phyloP scores from a whole-genome alignment of 2,113 vertebrate genomes.

The Nicator chloris region DNA sequence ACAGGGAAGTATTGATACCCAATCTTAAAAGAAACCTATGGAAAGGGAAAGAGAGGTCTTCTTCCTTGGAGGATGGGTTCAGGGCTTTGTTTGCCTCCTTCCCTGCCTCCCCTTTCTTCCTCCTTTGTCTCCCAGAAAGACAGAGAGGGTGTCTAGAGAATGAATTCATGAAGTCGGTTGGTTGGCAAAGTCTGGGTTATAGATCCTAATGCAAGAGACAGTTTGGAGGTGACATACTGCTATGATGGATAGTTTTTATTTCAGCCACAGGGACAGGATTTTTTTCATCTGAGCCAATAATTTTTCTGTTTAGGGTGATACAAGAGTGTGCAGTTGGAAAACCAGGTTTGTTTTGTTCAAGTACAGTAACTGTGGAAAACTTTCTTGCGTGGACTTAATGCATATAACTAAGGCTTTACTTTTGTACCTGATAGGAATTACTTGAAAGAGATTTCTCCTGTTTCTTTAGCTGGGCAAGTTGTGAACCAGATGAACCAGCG shows the following conservation, averaged over 20 bases:
- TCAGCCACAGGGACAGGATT: not conserved
- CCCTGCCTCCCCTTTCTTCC: not conserved
- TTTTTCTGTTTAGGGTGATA: not conserved
- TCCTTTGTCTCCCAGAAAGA: not conserved
- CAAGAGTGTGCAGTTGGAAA: accelerated
- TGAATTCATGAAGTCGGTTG: accelerated
- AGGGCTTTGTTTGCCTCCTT: not conserved
- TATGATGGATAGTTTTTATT: not conserved
- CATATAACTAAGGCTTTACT: not conserved
- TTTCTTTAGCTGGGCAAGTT: constrained; percentile 86
- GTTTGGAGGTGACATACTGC: not conserved
- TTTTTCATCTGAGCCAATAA: not conserved
- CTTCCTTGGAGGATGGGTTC: not conserved
- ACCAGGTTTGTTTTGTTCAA: not conserved
- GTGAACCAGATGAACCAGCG: constrained; percentile 98
- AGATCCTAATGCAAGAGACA: not conserved
- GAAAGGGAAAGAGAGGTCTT: not conserved
- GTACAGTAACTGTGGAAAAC: not conserved
- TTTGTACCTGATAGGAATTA: not conserved
- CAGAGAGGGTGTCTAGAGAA: not conserved
- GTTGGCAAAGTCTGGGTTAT: not conserved
- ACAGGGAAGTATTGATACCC: not conserved
- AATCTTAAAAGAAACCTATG: not conserved
- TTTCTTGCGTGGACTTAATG: not conserved
- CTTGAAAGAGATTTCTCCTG: not conserved